Conservation (phyloP, 2,113 vertebrate species). For the Cygnus atratus region DNA sequence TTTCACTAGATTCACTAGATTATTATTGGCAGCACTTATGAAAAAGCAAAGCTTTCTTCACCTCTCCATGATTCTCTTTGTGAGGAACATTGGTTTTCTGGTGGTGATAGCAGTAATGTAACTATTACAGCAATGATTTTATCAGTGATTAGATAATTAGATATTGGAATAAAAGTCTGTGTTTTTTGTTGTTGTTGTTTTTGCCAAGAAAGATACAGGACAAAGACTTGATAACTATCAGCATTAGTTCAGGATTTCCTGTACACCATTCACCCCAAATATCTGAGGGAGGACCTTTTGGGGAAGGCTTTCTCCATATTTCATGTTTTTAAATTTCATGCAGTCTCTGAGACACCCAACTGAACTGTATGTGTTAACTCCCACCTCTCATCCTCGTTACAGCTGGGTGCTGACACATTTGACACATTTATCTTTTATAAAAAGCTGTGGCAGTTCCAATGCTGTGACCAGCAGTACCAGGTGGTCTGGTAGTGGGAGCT, state of each 20-base stretch:
- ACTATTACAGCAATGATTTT: neutral
- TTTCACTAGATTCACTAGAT: neutral
- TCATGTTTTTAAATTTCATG: neutral
- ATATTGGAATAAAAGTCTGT: neutral
- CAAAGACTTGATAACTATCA: neutral
- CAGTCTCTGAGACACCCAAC: neutral
- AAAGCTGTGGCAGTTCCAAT: neutral
- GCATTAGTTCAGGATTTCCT: neutral
- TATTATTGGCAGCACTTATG: neutral
- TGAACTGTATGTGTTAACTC: neutral
- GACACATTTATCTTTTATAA: neutral
- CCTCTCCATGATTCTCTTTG: neutral
- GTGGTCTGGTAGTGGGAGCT: accelerated
- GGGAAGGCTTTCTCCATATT: neutral
- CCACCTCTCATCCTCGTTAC: neutral
- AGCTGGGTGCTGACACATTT: too few species aligned
- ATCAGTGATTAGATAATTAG: neutral
- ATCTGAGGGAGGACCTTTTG: neutral
- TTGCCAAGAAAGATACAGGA: neutral
- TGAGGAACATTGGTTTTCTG: neutral
- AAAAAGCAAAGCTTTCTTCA: neutral
- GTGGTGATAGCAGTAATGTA: neutral
- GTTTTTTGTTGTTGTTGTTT: neutral
- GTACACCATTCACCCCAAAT: neutral
- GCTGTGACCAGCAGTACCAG: neutral